Evolutionary conservation across 2,113 vertebrate species (phyloP).

Genomic region (Catagonus wagneri): DNA sequence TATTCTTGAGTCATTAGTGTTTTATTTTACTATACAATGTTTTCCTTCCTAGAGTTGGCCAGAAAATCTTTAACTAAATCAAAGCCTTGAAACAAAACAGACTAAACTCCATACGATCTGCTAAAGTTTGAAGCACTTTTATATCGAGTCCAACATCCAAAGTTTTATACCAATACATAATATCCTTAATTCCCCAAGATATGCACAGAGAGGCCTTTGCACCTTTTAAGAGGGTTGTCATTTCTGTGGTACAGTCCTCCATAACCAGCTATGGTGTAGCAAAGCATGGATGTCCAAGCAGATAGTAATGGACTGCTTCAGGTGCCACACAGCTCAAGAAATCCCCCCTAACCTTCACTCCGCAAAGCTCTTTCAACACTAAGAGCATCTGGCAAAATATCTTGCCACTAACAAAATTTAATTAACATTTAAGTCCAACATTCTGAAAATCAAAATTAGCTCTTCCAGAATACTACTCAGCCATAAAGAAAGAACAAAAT

Average conservation of each 20-base stretch:
- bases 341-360: neutral
- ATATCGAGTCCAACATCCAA: neutral
- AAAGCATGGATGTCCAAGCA: neutral
- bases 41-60: constrained; percentile 57
- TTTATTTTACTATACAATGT: constrained; percentile 65
- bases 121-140: constrained; percentile 53
- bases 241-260: neutral
- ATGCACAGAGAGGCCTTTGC: neutral
- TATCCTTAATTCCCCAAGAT: neutral
- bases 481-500: no score
- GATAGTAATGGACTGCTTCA: neutral
- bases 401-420: neutral
- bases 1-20: constrained; percentile 52
- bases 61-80: constrained; percentile 57
- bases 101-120: neutral
- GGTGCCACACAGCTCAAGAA: neutral
- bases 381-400: constrained; percentile 51
- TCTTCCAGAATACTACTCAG: neutral
- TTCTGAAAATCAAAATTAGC: constrained; percentile 59
- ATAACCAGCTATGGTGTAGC: neutral
- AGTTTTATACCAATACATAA: neutral
- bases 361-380: neutral
- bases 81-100: constrained; percentile 55
- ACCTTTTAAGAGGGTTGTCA: neutral
- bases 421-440: constrained; percentile 54